Evolutionary conservation across 1,140 invertebrate species (phyloP).

Genomic region (Aphaenogaster floridana): DNA sequence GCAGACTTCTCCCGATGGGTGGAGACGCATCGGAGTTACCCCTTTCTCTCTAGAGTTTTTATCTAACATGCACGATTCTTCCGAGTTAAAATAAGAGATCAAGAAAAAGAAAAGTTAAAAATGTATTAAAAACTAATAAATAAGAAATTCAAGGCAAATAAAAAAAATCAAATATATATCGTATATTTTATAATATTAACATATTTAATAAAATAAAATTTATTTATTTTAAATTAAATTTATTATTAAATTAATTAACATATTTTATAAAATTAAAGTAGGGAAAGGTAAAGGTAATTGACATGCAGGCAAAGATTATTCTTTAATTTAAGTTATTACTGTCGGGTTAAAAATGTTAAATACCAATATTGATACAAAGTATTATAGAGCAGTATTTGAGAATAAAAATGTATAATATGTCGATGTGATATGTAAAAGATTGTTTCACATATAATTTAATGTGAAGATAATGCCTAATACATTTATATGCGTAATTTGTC

Average conservation of each 20-base stretch:
- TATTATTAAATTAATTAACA: no score
- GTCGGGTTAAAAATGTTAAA: not conserved
- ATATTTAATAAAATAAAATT: no score
- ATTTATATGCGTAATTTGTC: slow-evolving; percentile 24
- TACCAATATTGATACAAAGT: not conserved
- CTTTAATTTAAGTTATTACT: not conserved
- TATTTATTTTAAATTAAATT: no score
- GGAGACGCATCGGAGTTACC: slow-evolving; percentile 48
- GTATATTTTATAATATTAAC: no score
- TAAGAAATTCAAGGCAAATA: not conserved
- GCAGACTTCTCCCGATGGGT: slow-evolving; percentile 35
- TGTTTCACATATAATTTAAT: slow-evolving; percentile 1
- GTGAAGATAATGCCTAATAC: not conserved
- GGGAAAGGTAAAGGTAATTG: not conserved
- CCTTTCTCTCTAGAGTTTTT: slow-evolving; percentile 76
- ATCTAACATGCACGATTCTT: slow-evolving; percentile 4
- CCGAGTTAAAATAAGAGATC: slow-evolving; percentile 3
- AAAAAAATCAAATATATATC: no score
- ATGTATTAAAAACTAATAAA: not conserved
- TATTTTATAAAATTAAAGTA: no score
- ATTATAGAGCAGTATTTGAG: not conserved
- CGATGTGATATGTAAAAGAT: not conserved
- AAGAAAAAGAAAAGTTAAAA: not conserved
- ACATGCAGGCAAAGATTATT: not conserved
- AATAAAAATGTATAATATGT: slow-evolving; percentile 13